Evolutionary conservation across 2,113 vertebrate species (phyloP), one percentile per base, ranked within the genome.

Genomic region (Urocolius indicus): DNA sequence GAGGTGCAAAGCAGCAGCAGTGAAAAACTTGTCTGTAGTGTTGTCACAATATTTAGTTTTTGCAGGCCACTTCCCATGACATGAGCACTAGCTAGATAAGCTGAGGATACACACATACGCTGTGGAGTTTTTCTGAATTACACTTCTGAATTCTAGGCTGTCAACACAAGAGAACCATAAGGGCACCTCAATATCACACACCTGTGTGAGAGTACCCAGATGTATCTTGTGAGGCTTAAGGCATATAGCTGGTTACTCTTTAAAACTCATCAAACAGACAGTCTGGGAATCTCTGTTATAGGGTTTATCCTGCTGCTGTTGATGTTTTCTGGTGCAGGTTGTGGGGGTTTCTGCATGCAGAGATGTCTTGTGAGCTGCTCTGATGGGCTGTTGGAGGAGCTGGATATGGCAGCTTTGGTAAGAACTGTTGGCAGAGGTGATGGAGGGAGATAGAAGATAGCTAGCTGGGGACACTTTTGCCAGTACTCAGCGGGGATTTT

Each of bases 121-220:
- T 43, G 21, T 1, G 4, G 10, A 5, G 0, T 16, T 21, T 78
- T 75, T 51, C 19, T 52, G 38, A 57, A 3, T 45, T 20, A n/a
- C 20, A 32, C 29, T 83, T 73, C 55, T 63, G 38, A 29, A 21
- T 38, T 83, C 69, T 57, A 20, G 34, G 26, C 32, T 80, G 26
- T 16, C 46, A 12, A 1, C 23, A n/a, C 8, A 34, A 32, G 43
- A 34, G 20, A 41, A 34, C 2, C 5, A 5, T 21, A 36, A 71
- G n/a, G 21, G 26, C 17, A 8, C 15, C 21, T 72, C 12, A 18
- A 0, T 7, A n/a, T 12, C 3, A 3, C 24, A 13, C 9, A 21
- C 4, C 20, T 18, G 10, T 67, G 10, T 0, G 0, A 16, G 41
- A 69, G 36, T 16, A 57, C 36, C 0, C 0, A 66, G 61, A 38